Evolutionary conservation across 2,888 invertebrate species (phyloP), one percentile per base, ranked within the genome.

Genomic region (Abscondita cerata): DNA sequence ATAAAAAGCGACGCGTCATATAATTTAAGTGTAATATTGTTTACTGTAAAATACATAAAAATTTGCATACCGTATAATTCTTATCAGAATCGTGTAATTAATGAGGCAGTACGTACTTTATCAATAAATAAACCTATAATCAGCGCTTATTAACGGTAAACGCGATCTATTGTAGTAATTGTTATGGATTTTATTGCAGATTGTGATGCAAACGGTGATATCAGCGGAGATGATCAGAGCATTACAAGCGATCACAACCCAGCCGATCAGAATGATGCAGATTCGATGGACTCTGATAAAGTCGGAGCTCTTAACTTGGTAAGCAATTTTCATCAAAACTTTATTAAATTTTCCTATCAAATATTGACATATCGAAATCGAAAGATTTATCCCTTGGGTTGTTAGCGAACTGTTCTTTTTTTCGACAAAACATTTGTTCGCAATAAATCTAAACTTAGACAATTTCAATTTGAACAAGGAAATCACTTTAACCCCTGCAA

Each of bases 211-310:
- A 86, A 86, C 70, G 86, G 85, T 25, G 87, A 87, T 68, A 81
- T 86, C 67, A 87, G 86, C 72, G 86, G 86, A 48, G 87, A 87
- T 72, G 87, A 87, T 60, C 82, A 85, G 67, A 87, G 87, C 74
- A 81, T 83, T 70, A 81, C 81, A 66, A 87, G 87, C 75, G 86
- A 86, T 66, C 82, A 83, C 62, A 80, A 82, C 12, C 81, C 82
- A 66, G 25, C 6, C 25, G 83, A 81, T 52, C 85, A 84, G 64
- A 79, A 84, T 66, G 86, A 86, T 69, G 85, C 84, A 65, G 86
- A 87, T 75, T 87, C 87, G 59, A 82, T 87, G 82, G 87, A 87
- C 72, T 87, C 87, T 33, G 87, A 87, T 65, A 83, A 83, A 70
- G 81, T 76, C 54, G 81, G 82, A 44, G 87, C 87, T 25, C 84